These are phyloP conservation scores for Cassiopea andromeda DNA, from an alignment of 30 jellyfish, hydroid and myxozoan species.

Conservation along the genomic window DNA sequence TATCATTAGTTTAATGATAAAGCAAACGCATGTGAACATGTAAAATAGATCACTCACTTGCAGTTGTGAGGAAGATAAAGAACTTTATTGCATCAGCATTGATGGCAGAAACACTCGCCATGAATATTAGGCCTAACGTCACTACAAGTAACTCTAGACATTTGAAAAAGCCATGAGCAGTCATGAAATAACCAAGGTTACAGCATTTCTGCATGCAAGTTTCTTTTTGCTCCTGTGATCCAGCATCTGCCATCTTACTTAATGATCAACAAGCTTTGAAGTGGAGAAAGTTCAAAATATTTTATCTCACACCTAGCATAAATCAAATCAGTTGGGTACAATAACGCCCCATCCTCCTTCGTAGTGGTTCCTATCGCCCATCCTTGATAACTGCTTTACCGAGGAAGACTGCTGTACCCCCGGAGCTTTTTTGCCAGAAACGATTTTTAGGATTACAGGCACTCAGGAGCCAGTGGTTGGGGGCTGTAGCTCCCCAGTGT, in stretches of 20 bases:
- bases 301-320: background rate
- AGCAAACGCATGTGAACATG: background rate
- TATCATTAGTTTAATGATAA: too few species aligned
- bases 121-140: conserved; percentile 58
- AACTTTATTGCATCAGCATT: conserved; percentile 54
- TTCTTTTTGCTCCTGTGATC: conserved; percentile 16
- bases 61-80: conserved; percentile 37
- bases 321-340: background rate
- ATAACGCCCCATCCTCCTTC: background rate
- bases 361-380: background rate
- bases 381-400: too few species aligned
- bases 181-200: conserved; percentile 42
- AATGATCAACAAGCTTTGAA: background rate
- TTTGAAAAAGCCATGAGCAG: conserved; percentile 42
- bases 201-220: conserved; percentile 17
- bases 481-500: too few species aligned
- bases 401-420: too few species aligned
- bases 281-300: background rate
- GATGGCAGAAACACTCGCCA: conserved; percentile 56
- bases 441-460: too few species aligned
- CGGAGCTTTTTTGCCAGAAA: too few species aligned
- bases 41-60: conserved; percentile 24
- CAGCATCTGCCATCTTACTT: background rate
- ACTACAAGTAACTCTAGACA: conserved; percentile 37
- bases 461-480: too few species aligned